A percentile compares a stretch with the other conserved stretches of the same genome.
phyloP scores from a whole-genome alignment of 2,888 invertebrate genomes.

The Drosophila atripex region DNA sequence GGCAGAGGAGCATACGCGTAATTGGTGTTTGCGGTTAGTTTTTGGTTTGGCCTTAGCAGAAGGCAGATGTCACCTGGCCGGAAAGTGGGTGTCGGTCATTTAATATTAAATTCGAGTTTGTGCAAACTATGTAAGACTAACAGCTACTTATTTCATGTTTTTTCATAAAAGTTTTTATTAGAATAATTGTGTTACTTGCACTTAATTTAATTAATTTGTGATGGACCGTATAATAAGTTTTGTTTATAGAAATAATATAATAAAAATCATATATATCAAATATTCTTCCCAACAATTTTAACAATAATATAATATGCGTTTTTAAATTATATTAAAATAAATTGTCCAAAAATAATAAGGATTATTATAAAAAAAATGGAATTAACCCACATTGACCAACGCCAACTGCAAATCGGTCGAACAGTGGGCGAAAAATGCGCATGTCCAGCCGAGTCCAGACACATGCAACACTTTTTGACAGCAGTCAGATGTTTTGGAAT shows the following conservation, averaged over 20 bases:
- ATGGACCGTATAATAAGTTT: no score
- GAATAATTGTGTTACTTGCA: no score
- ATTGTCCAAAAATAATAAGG: neutral
- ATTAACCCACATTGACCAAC: slow-evolving; percentile 23
- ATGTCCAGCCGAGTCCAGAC: slow-evolving; percentile 49
- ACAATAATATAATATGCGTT: no score
- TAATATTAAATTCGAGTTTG: slow-evolving; percentile 54
- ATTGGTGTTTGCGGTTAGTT: slow-evolving; percentile 63
- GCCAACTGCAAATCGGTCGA: slow-evolving; percentile 8
- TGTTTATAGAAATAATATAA: no score
- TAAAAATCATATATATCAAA: no score
- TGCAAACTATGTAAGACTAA: slow-evolving; percentile 1
- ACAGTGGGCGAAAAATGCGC: slow-evolving; percentile 50
- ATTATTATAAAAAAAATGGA: neutral
- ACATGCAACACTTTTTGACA: slow-evolving; percentile 59
- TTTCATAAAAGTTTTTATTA: neutral
- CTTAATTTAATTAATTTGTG: no score
- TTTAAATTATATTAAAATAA: no score
- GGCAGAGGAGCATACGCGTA: slow-evolving; percentile 48
- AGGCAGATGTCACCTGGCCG: slow-evolving; percentile 30
- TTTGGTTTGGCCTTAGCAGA: slow-evolving; percentile 20
- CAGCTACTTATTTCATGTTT: neutral
- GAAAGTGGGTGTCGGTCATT: slow-evolving; percentile 44
- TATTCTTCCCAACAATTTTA: no score
- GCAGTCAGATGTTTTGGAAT: slow-evolving; percentile 74